phyloP scores from a whole-genome alignment of 1,140 invertebrate species.

The Drosophila azteca region DNA sequence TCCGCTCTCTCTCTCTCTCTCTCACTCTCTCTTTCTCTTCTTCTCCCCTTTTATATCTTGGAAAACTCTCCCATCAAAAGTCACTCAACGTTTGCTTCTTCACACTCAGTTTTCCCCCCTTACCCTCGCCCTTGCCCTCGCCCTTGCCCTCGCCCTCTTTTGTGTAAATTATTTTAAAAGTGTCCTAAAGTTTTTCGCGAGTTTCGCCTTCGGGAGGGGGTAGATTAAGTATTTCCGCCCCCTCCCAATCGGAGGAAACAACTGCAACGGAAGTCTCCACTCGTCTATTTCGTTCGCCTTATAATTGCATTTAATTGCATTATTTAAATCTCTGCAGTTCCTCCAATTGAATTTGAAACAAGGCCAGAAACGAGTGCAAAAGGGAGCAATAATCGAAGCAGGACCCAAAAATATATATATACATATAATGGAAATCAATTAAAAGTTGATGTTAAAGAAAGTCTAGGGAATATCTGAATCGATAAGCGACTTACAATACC shows the following conservation, averaged over 20 bases:
- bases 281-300: conserved; percentile 39
- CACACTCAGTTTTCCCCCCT: not conserved
- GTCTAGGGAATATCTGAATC: too few relatives aligned
- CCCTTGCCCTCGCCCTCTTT: not conserved
- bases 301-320: conserved; percentile 76
- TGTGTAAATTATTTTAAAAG: conserved; percentile 71
- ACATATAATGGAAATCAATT: not conserved
- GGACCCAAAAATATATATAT: not conserved
- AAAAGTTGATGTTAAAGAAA: too few relatives aligned
- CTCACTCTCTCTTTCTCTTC: not conserved
- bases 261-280: conserved; percentile 29
- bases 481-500: too few relatives aligned
- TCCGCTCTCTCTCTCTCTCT: not conserved
- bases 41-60: conserved; percentile 6
- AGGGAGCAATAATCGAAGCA: not conserved
- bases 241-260: not conserved
- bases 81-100: conserved; percentile 48
- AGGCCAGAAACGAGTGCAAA: conserved; percentile 36
- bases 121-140: not conserved
- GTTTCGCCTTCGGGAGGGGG: conserved; percentile 19
- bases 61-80: conserved; percentile 64
- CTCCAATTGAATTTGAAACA: conserved; percentile 69
- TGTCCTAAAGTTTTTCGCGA: conserved; percentile 63
- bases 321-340: conserved; percentile 48
- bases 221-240: conserved; percentile 22